Conservation (phyloP, 1,140 invertebrate species). For the Geopemphigus sp. region DNA sequence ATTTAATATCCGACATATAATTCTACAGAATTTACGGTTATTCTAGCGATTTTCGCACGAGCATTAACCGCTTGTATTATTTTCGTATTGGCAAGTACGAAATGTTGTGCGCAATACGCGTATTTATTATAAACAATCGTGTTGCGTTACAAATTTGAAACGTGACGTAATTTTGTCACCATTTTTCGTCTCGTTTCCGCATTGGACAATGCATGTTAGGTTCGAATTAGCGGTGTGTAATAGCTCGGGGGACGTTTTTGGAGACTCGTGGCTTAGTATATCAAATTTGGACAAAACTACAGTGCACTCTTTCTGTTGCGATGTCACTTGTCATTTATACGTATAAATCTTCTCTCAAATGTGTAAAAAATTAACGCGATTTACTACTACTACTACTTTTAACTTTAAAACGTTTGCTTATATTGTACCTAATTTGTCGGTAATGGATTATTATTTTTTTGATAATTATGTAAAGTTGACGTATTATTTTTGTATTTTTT, state of each 20-base stretch:
- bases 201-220: not conserved
- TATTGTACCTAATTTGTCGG: not conserved
- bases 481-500: no score
- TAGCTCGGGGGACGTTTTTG: not conserved
- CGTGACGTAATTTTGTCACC: not conserved
- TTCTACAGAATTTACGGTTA: not conserved
- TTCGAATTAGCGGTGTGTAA: not conserved
- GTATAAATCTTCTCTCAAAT: not conserved
- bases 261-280: slow-evolving; percentile 6
- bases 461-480: no score
- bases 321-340: slow-evolving; percentile 20
- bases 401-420: not conserved
- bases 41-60: not conserved
- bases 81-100: no score
- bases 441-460: no score
- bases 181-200: not conserved
- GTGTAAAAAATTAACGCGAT: slow-evolving; percentile 12
- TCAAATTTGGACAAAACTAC: slow-evolving; percentile 2
- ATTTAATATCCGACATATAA: not conserved
- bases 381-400: not conserved
- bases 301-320: not conserved
- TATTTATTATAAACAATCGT: not conserved
- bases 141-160: not conserved
- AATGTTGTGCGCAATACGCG: no score
- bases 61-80: not conserved